phyloP scores from a whole-genome alignment of 2,888 invertebrate genomes.

The Eupithecia subfuscata region DNA sequence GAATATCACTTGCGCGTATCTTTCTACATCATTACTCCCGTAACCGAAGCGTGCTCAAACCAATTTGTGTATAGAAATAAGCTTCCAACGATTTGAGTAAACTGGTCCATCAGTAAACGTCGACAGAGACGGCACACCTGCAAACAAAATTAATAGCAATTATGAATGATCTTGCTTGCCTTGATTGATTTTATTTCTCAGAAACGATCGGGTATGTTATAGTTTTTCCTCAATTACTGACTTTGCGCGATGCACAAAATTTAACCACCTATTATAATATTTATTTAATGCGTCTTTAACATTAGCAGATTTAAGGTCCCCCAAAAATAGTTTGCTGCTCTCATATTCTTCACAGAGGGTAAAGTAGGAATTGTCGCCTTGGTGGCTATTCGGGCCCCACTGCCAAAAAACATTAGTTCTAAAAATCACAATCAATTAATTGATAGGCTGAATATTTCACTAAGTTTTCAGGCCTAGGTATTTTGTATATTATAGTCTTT shows the following conservation, averaged over 20 bases:
- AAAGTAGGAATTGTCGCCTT: neutral
- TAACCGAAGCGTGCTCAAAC: neutral
- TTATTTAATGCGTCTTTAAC: neutral
- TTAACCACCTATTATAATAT: neutral
- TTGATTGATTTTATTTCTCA: neutral
- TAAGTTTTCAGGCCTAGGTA: no score
- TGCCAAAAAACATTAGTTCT: no score
- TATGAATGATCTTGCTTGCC: neutral
- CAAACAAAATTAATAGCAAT: conserved; percentile 16
- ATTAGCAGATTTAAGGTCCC: neutral
- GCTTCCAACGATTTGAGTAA: conserved; percentile 16
- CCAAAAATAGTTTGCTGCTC: neutral
- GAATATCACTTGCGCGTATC: neutral
- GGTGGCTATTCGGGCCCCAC: no score
- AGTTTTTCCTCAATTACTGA: neutral
- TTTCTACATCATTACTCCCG: conserved; percentile 1
- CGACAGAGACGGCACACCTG: conserved; percentile 11
- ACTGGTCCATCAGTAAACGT: conserved; percentile 8
- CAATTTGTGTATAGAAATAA: conserved; percentile 9
- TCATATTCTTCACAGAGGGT: neutral
- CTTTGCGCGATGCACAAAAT: neutral
- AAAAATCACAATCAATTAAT: no score
- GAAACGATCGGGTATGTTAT: neutral
- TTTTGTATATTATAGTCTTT: no score
- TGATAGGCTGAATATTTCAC: neutral